Percentiles rank a stretch among this genome's conserved stretches.
These are phyloP conservation scores for Semaprochilodus insignis DNA, from an alignment of 2,797 vertebrate genomes.

Conservation along the genomic window DNA sequence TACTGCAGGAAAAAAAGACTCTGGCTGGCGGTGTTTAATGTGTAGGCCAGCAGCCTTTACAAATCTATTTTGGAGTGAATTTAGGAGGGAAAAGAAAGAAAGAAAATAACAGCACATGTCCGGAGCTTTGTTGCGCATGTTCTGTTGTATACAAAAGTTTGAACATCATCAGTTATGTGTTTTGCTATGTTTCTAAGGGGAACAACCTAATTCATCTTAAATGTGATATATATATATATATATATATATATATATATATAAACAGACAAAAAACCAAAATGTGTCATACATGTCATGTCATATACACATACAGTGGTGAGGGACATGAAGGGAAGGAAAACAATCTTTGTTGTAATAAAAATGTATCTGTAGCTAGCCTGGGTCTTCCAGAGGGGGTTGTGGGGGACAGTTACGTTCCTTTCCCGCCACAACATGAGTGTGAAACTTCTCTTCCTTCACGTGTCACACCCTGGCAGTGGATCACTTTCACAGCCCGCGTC, in stretches of 20 bases:
- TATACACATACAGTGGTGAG: neutral
- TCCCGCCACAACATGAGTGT: conserved; percentile 9
- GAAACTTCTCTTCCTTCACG: conserved; percentile 3
- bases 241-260: too few species aligned
- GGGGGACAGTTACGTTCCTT: conserved; percentile 10
- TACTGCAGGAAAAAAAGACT: conserved; percentile 72
- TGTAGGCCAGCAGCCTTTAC: conserved; percentile 71
- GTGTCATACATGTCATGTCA: too few species aligned
- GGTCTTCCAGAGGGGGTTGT: neutral
- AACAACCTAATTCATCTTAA: too few species aligned
- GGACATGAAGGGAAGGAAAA: conserved; percentile 43
- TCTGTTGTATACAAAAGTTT: neutral
- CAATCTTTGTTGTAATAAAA: conserved; percentile 47
- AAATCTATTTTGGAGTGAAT: conserved; percentile 61
- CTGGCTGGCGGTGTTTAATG: conserved; percentile 75
- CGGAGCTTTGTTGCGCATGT: conserved; percentile 6
- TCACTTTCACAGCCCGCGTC: conserved; percentile 38
- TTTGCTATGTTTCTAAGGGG: too few species aligned
- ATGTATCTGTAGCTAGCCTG: conserved; percentile 55
- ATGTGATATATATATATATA: too few species aligned
- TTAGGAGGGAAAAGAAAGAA: neutral
- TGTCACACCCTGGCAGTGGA: conserved; percentile 32
- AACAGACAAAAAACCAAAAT: too few species aligned
- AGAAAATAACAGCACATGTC: conserved; percentile 21
- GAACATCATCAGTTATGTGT: too few species aligned